Conservation (phyloP, 2,113 vertebrate species). For the Harpagus bidentatus region DNA sequence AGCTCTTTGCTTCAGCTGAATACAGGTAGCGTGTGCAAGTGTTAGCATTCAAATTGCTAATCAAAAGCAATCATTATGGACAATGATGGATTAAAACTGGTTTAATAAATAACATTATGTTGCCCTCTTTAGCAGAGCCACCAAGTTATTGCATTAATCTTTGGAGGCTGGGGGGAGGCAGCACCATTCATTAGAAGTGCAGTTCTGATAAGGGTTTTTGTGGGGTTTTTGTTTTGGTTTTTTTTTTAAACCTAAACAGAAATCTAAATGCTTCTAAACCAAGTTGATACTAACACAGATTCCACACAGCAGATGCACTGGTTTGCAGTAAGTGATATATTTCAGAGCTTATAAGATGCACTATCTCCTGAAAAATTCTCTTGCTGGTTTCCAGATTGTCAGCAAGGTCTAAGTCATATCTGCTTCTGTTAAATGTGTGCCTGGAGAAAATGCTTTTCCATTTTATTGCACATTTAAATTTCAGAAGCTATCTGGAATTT, state of each 20-base stretch:
- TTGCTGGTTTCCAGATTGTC: background rate
- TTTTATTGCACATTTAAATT: background rate
- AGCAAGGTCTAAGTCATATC: background rate
- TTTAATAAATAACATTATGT: background rate
- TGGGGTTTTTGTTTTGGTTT: background rate
- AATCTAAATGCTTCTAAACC: background rate
- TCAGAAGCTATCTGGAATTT: background rate
- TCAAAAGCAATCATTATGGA: background rate
- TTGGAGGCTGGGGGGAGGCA: background rate
- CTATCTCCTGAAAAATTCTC: background rate
- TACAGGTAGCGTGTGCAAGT: background rate
- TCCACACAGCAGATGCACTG: background rate
- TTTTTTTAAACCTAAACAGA: background rate
- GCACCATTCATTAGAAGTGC: background rate
- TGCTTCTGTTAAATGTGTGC: background rate
- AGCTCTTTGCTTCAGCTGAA: background rate
- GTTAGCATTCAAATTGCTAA: constrained; percentile 12
- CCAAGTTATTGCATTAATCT: background rate
- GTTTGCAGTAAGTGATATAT: background rate
- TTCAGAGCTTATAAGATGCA: background rate
- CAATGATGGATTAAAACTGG: background rate
- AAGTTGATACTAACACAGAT: background rate
- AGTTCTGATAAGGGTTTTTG: background rate
- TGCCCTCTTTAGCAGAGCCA: background rate
- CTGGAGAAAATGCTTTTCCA: background rate